phyloP scores from a whole-genome alignment of 2,113 vertebrate genomes.

The Sinocyclocheilus anshuiensis region DNA sequence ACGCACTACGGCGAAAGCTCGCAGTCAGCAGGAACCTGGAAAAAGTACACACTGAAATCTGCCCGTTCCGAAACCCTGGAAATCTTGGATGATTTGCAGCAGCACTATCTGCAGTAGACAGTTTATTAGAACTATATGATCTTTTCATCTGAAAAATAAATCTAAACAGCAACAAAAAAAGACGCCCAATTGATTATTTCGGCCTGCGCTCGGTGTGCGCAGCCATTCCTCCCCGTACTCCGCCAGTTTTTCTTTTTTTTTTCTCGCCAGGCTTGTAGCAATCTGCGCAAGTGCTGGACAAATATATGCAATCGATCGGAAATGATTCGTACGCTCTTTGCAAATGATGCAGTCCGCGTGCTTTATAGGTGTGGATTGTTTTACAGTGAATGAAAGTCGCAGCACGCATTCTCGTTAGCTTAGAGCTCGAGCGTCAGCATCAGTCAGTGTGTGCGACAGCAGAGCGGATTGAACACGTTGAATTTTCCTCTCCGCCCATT shows the following conservation, averaged over 20 bases:
- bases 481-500: slow-evolving; percentile 74
- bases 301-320: slow-evolving; percentile 1
- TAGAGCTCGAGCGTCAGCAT: slow-evolving; percentile 7
- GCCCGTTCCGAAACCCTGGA: neutral
- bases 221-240: slow-evolving; percentile 1
- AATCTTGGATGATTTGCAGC: neutral
- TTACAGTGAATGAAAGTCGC: slow-evolving; percentile 32
- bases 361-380: neutral
- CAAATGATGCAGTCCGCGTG: neutral
- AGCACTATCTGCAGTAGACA: neutral
- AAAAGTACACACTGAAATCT: neutral
- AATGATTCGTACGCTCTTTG: neutral
- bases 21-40: slow-evolving; percentile 17
- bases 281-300: slow-evolving; percentile 4
- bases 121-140: too few relatives aligned
- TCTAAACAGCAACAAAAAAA: neutral
- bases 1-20: neutral
- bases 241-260: neutral
- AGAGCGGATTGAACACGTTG: slow-evolving; percentile 73
- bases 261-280: neutral
- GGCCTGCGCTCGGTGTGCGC: slow-evolving; percentile 29
- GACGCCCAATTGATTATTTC: slow-evolving; percentile 17
- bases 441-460: slow-evolving; percentile 21
- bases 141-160: neutral
- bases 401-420: slow-evolving; percentile 8